A percentile compares a stretch with the other conserved stretches of the same genome.
Evolutionary conservation across 53 echinoderm and acorn worm genomes (phyloP).

Genomic region (Apostichopus leukothele): DNA sequence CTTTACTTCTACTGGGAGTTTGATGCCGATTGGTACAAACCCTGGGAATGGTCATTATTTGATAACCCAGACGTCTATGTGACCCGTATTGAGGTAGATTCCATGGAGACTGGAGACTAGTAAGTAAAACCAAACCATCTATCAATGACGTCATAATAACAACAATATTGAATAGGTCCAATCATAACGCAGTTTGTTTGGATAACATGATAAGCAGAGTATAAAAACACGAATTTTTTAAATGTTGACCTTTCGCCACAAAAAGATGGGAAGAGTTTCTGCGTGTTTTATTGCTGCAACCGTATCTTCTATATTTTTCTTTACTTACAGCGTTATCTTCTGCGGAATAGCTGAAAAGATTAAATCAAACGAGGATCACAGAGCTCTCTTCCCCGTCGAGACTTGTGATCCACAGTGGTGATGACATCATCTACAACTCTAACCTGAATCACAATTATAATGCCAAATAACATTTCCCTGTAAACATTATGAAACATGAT

Average conservation of each 20-base stretch:
- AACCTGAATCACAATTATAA: too few relatives aligned
- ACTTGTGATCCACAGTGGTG: background rate
- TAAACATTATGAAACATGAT: too few relatives aligned
- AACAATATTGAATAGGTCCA: too few relatives aligned
- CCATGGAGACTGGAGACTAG: constrained; percentile 45
- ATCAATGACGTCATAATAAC: background rate
- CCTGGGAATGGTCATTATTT: constrained; percentile 85
- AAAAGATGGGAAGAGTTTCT: too few relatives aligned
- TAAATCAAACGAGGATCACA: constrained; percentile 51
- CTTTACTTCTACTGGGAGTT: constrained; percentile 81
- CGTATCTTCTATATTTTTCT: background rate
- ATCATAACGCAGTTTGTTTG: too few relatives aligned
- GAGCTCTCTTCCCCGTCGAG: constrained; percentile 49
- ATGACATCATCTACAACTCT: background rate
- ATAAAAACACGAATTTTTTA: too few relatives aligned
- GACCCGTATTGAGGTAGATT: constrained; percentile 58
- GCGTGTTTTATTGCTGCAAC: too few relatives aligned
- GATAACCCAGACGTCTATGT: constrained; percentile 68
- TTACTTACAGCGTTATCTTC: constrained; percentile 48
- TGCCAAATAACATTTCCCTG: too few relatives aligned
- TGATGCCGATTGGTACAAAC: constrained; percentile 79
- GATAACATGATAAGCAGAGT: too few relatives aligned
- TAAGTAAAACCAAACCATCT: background rate
- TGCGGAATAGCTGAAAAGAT: constrained; percentile 51
- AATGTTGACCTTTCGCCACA: too few relatives aligned